These are phyloP conservation scores for Parazoanthus swiftii DNA, from an alignment of 92 coral and sea anemone species.

Conservation along the genomic window DNA sequence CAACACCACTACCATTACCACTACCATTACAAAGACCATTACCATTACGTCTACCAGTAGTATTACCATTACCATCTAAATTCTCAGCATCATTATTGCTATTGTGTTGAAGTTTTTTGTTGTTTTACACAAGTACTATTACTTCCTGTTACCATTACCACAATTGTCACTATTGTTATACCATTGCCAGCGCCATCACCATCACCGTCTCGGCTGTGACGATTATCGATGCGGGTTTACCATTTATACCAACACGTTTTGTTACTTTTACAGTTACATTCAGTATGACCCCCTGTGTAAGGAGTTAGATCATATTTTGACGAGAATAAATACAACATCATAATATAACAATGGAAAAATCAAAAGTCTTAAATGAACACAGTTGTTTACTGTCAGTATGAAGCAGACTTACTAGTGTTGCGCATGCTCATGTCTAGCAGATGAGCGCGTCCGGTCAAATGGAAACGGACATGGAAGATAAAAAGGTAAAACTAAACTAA, in stretches of 20 bases:
- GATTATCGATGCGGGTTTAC: not conserved
- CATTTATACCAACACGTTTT: not conserved
- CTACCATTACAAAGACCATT: no score
- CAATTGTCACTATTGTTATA: not conserved
- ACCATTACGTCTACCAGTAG: no score
- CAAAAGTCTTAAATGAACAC: not conserved
- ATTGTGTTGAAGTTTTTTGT: no score
- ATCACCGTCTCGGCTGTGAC: not conserved
- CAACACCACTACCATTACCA: not conserved
- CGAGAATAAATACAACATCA: not conserved
- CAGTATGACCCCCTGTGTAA: not conserved
- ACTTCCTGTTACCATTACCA: no score
- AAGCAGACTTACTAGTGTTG: not conserved
- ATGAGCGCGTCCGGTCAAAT: constrained; percentile 1
- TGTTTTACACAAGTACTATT: no score
- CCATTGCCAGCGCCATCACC: not conserved
- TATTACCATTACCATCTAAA: not conserved
- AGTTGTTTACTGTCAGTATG: not conserved
- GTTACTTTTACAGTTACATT: not conserved
- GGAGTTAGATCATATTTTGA: not conserved
- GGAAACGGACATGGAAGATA: not conserved
- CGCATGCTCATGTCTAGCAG: constrained; percentile 19
- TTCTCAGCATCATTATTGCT: not conserved
- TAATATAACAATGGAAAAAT: no score
- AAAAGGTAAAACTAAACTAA: constrained; percentile 10